Evolutionary conservation across 1,140 invertebrate species (phyloP).

Genomic region (Andrena cerasifolii): DNA sequence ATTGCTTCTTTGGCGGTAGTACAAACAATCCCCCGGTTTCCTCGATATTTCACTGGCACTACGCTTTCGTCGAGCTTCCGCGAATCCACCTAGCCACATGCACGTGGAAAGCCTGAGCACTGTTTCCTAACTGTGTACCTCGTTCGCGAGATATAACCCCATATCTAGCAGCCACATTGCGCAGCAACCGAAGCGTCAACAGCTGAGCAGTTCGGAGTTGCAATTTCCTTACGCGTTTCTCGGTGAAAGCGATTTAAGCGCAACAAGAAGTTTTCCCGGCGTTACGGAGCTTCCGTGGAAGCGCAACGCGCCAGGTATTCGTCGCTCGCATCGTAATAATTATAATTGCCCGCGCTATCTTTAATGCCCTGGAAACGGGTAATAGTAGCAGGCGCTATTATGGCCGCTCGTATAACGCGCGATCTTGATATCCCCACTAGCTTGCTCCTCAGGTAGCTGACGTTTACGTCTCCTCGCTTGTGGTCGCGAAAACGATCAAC

Average conservation of each 20-base stretch:
- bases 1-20: slow-evolving; percentile 42
- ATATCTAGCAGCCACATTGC: no score
- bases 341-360: slow-evolving; percentile 79
- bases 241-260: no score
- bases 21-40: slow-evolving; percentile 45
- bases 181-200: no score
- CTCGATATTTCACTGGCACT: slow-evolving; percentile 23
- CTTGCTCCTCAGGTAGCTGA: not conserved
- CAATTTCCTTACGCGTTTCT: no score
- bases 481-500: not conserved
- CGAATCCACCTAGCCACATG: slow-evolving; percentile 16
- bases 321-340: slow-evolving; percentile 74
- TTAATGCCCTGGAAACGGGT: slow-evolving; percentile 76
- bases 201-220: no score
- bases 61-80: slow-evolving; percentile 12
- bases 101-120: not conserved
- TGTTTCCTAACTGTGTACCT: not conserved
- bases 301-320: slow-evolving; percentile 53
- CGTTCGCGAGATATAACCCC: no score
- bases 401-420: slow-evolving; percentile 77
- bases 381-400: slow-evolving; percentile 75
- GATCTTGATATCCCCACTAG: slow-evolving; percentile 79
- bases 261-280: no score
- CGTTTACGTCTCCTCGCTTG: not conserved
- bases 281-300: slow-evolving; percentile 70